Evolutionary conservation across 1,140 invertebrate species (phyloP), one percentile per base, ranked within the genome.

Genomic region (Meloidogyne hapla): DNA sequence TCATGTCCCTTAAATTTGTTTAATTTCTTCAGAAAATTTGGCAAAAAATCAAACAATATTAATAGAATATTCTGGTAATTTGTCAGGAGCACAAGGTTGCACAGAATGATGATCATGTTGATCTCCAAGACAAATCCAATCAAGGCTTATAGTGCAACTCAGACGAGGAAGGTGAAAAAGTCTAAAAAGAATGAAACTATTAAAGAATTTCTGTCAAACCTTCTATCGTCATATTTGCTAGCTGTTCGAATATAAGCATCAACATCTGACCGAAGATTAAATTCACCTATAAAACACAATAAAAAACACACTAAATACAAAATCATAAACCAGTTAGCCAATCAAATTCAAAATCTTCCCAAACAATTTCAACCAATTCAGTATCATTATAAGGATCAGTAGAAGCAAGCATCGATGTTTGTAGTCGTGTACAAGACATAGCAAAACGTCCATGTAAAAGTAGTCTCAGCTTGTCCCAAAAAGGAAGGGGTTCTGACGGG

Each of bases 151-250:
- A 18, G 88, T 92, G 18, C 96, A 89, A 82, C 92, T 92, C 6
- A 98, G 89, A 84, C 93, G 93, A 0, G 95, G 96, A 72, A 98
- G 89, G 85, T 96, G 93, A 5, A 98, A 87, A 63, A 98, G 90
- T 70, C 93, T 63, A 21, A 1, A 63, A 3, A 48, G 21, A 21
- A 69, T 18, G 13, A 48, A 18, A 48, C 13, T 15, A 48, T 48
- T 42, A 42, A 40, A 69, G 18, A 69, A 12, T 13, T 2, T 40
- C 1, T 5, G 4, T 40, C 28, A n/a, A 69, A 70, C 69, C 69
- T 91, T 85, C 94, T 95, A 88, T 99, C 96, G 88, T 99, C 96
- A 89, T 99, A 99, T 88, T 98, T 98, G 66, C 94, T 97, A 0
- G 95, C 95, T 0, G 96, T 98, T 75, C 95, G 90, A 2, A 96